phyloP scores from a whole-genome alignment of 1,140 invertebrate genomes.

The Diorhabda sublineata region DNA sequence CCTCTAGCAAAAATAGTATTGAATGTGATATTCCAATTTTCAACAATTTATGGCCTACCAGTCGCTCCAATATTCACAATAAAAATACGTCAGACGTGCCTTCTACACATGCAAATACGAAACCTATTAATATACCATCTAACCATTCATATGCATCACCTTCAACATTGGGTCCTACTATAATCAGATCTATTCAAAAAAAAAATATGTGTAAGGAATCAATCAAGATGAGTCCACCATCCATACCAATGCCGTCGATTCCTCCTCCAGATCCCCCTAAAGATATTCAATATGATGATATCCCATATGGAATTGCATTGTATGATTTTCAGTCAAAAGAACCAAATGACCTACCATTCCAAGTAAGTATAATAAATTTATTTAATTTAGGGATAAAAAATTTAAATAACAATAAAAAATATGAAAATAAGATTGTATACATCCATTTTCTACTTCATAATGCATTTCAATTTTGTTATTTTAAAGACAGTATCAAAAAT shows the following conservation, averaged over 20 bases:
- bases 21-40: constrained; percentile 36
- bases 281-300: constrained; percentile 47
- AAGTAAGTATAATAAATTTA: constrained; percentile 48
- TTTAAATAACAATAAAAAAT: not conserved
- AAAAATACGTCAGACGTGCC: not conserved
- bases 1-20: constrained; percentile 43
- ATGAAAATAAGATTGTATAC: too few species aligned
- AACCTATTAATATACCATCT: constrained; percentile 16
- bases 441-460: too few species aligned
- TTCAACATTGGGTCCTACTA: constrained; percentile 38
- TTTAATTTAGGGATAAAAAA: not conserved
- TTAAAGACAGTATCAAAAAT: not conserved
- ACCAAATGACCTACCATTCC: constrained; percentile 67
- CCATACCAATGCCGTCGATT: constrained; percentile 72
- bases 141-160: constrained; percentile 20
- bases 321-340: constrained; percentile 70
- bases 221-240: constrained; percentile 35
- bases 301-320: constrained; percentile 64
- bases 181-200: constrained; percentile 39
- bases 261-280: constrained; percentile 68
- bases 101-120: constrained; percentile 12
- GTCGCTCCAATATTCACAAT: constrained; percentile 11
- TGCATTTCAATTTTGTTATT: not conserved
- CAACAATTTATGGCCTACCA: constrained; percentile 27
- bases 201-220: constrained; percentile 35